A percentile compares a stretch with the other conserved stretches of the same genome.
phyloP scores from a whole-genome alignment of 2,888 invertebrate genomes.

The Ectemnius continuus region DNA sequence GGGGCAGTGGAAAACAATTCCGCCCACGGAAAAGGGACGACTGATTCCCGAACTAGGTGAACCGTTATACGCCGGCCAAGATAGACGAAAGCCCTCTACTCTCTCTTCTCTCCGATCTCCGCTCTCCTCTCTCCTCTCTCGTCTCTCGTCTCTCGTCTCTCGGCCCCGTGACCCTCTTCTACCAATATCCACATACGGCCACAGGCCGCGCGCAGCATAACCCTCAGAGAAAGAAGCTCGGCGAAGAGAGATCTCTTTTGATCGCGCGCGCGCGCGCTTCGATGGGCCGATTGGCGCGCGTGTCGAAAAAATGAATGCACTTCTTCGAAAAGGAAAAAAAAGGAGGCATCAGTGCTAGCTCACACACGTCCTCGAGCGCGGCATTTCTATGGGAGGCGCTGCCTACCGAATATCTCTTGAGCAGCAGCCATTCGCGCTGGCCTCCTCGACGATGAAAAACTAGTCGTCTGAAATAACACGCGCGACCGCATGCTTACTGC shows the following conservation, averaged over 20 bases:
- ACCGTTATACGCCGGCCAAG: neutral
- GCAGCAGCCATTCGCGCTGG: neutral
- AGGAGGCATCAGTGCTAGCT: neutral
- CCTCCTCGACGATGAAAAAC: constrained; percentile 16
- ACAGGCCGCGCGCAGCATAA: neutral
- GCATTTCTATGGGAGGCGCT: no score
- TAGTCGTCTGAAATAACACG: constrained; percentile 13
- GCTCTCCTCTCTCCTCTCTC: no score
- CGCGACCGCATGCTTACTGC: neutral
- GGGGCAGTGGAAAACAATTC: constrained; percentile 58
- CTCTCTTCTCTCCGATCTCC: no score
- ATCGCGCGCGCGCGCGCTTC: neutral
- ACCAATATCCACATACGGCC: neutral
- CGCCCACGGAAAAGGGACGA: constrained; percentile 44
- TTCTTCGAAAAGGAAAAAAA: neutral
- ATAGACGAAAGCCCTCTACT: constrained; percentile 17
- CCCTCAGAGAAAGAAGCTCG: neutral
- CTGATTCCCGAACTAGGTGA: constrained; percentile 35
- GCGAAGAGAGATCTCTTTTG: neutral
- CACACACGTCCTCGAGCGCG: neutral
- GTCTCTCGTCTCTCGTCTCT: no score
- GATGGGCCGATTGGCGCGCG: neutral
- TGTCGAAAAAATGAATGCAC: constrained; percentile 1
- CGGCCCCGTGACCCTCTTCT: constrained; percentile 2
- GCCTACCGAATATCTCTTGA: neutral